These are phyloP conservation scores for Cyprinodon brontotheroides DNA, from an alignment of 2,113 vertebrate genomes.

Conservation along the genomic window DNA sequence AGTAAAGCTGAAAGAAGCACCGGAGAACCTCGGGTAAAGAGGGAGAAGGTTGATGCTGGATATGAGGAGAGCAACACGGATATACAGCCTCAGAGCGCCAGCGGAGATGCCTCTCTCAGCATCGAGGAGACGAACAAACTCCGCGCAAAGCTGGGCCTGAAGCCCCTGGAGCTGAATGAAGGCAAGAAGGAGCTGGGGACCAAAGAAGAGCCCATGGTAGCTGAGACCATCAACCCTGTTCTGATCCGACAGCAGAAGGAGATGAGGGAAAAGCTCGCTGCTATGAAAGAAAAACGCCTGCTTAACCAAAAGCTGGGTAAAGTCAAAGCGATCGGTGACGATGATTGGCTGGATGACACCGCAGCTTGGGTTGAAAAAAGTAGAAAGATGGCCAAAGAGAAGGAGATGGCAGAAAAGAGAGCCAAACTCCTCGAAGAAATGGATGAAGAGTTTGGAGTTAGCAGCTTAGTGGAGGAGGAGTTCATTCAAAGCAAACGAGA, in stretches of 20 bases:
- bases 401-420: constrained; percentile 91
- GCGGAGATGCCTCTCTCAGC: constrained; percentile 89
- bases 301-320: constrained; percentile 91
- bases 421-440: constrained; percentile 92
- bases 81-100: constrained; percentile 79
- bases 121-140: constrained; percentile 94
- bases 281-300: constrained; percentile 89
- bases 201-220: constrained; percentile 87
- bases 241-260: constrained; percentile 84
- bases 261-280: constrained; percentile 88
- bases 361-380: constrained; percentile 89
- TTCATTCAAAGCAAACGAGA: constrained; percentile 83
- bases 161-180: constrained; percentile 86
- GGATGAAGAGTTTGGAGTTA: constrained; percentile 94
- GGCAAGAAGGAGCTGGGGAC: constrained; percentile 88
- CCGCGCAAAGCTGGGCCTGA: constrained; percentile 89
- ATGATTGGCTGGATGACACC: constrained; percentile 91
- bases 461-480: constrained; percentile 89
- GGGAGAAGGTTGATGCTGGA: constrained; percentile 81
- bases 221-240: constrained; percentile 86
- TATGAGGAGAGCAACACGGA: constrained; percentile 77
- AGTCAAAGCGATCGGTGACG: constrained; percentile 87
- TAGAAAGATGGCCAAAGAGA: constrained; percentile 86
- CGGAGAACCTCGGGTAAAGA: constrained; percentile 82
- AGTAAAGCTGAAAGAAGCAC: constrained; percentile 69